Evolutionary conservation across 2,113 vertebrate species (phyloP).

Genomic region (Brachionichthys hirsutus): DNA sequence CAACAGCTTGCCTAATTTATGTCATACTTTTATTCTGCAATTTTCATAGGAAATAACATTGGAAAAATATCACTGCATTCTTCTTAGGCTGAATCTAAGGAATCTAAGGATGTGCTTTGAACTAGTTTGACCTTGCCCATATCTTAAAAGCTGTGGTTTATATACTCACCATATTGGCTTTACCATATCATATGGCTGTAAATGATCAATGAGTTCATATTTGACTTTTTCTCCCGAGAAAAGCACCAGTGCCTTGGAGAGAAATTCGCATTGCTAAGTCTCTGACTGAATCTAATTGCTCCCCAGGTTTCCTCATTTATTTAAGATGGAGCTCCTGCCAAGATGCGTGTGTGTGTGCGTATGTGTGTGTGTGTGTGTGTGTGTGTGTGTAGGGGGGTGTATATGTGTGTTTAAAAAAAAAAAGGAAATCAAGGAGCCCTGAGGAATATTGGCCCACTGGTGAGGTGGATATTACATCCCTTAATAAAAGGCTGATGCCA

Average conservation of each 20-base stretch:
- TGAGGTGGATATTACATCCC: conserved; percentile 63
- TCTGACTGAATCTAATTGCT: conserved; percentile 71
- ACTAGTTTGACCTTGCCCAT: conserved; percentile 52
- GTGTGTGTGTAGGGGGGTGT: conserved; percentile 10
- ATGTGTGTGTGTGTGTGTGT: conserved; percentile 12
- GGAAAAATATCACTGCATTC: not conserved
- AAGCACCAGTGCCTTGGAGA: conserved; percentile 41
- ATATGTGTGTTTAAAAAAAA: conserved; percentile 2
- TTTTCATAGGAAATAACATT: conserved; percentile 8
- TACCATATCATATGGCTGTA: conserved; percentile 52
- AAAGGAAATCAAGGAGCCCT: conserved; percentile 4
- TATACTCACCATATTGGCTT: conserved; percentile 19
- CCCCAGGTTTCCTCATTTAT: conserved; percentile 63
- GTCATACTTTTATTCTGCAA: conserved; percentile 7
- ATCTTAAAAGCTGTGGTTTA: not conserved
- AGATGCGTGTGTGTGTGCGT: conserved; percentile 18
- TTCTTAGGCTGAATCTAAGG: conserved; percentile 11
- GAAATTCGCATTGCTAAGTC: conserved; percentile 67
- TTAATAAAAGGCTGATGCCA: conserved; percentile 66
- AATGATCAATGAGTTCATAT: conserved; percentile 66
- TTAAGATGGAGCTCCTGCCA: conserved; percentile 62
- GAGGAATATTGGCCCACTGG: conserved; percentile 49
- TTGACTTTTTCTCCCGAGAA: conserved; percentile 71
- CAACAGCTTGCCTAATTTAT: not conserved
- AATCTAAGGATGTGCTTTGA: conserved; percentile 26